These are phyloP conservation scores for Ctenicera cuprea DNA, from an alignment of 2,888 invertebrate species.

Conservation along the genomic window DNA sequence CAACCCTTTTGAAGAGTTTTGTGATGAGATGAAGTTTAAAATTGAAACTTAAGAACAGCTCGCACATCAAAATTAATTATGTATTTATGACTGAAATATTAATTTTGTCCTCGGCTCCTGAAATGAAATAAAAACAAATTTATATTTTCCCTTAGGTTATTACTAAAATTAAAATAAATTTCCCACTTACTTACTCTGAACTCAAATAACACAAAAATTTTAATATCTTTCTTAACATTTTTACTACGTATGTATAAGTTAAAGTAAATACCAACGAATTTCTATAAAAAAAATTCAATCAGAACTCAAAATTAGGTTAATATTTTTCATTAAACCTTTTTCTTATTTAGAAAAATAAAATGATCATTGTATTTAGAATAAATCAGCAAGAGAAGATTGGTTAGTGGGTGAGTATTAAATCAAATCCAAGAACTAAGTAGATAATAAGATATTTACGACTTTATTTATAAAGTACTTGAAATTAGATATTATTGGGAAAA, in stretches of 20 bases:
- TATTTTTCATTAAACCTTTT: no score
- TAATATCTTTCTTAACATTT: conserved; percentile 7
- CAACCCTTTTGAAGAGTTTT: conserved; percentile 70
- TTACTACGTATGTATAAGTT: background rate
- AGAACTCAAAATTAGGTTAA: no score
- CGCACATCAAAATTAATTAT: conserved; percentile 71
- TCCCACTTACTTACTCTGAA: background rate
- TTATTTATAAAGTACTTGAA: no score
- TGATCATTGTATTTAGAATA: no score
- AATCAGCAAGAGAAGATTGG: no score
- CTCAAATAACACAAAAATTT: background rate
- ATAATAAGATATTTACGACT: no score
- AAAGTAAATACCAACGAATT: no score
- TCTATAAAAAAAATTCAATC: no score
- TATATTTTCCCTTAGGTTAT: conserved; percentile 41
- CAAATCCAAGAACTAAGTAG: no score
- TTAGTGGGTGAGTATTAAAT: no score
- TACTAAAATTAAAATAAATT: conserved; percentile 31
- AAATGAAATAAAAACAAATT: conserved; percentile 53
- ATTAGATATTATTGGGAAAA: no score
- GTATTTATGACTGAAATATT: conserved; percentile 70
- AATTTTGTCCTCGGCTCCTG: conserved; percentile 56
- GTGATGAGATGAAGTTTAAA: conserved; percentile 71
- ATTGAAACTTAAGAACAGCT: conserved; percentile 71
- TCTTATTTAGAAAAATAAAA: no score